Evolutionary conservation across 2,797 vertebrate genomes (phyloP).

Genomic region (Crocodylus rhombifer): DNA sequence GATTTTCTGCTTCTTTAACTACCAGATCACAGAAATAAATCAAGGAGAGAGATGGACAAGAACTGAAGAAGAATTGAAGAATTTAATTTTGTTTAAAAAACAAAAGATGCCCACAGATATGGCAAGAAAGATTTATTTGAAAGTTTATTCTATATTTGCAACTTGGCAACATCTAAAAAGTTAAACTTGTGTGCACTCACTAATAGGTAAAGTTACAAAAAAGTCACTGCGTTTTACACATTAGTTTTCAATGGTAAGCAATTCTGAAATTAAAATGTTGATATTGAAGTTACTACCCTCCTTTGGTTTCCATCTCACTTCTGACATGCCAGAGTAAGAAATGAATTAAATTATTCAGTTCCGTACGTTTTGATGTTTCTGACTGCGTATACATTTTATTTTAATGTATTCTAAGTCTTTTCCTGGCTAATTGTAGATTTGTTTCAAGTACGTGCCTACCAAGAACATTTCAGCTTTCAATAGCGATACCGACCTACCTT

Average conservation of each 20-base stretch:
- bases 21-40: no score
- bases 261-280: not conserved
- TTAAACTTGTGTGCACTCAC: not conserved
- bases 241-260: not conserved
- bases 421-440: not conserved
- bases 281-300: not conserved
- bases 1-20: not conserved
- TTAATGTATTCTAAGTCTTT: fast-evolving
- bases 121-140: not conserved
- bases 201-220: not conserved
- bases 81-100: not conserved
- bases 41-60: not conserved
- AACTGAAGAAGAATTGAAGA: not conserved
- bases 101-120: not conserved
- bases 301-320: not conserved
- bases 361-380: not conserved
- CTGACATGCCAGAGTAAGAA: not conserved
- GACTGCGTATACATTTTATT: not conserved
- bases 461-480: not conserved
- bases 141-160: not conserved
- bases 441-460: not conserved
- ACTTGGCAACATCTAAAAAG: not conserved
- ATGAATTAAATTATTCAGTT: constrained; percentile 21
- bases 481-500: constrained; percentile 83
- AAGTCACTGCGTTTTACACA: not conserved